Evolutionary conservation across 2,113 vertebrate species (phyloP).

Genomic region (Neomonachus schauinslandi): DNA sequence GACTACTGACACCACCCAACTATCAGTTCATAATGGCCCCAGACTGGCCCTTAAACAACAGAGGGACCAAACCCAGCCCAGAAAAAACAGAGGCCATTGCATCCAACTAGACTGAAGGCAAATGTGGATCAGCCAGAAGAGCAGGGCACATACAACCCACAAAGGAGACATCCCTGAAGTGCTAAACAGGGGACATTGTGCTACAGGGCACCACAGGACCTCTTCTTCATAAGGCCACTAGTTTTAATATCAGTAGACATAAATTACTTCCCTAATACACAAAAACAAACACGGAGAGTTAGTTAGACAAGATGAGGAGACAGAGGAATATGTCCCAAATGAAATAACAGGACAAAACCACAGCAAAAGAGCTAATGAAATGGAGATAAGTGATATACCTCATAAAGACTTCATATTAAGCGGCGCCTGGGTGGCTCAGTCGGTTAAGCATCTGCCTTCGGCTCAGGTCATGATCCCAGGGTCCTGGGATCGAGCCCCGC

Average conservation of each 20-base stretch:
- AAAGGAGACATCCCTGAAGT: neutral
- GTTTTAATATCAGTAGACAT: neutral
- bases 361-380: neutral
- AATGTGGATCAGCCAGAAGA: neutral
- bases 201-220: neutral
- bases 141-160: neutral
- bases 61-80: neutral
- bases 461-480: no score
- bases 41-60: neutral
- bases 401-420: neutral
- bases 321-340: neutral
- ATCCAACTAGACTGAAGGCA: neutral
- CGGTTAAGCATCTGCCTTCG: no score
- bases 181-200: neutral
- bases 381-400: neutral
- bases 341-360: neutral
- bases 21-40: neutral
- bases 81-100: neutral
- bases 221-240: neutral
- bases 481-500: no score
- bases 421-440: no score
- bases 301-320: neutral
- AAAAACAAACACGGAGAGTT: neutral
- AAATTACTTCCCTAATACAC: neutral
- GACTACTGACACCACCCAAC: neutral